Base-by-base conservation (phyloP, 2,888 invertebrate genomes). In the Aleiodes alternator region DNA sequence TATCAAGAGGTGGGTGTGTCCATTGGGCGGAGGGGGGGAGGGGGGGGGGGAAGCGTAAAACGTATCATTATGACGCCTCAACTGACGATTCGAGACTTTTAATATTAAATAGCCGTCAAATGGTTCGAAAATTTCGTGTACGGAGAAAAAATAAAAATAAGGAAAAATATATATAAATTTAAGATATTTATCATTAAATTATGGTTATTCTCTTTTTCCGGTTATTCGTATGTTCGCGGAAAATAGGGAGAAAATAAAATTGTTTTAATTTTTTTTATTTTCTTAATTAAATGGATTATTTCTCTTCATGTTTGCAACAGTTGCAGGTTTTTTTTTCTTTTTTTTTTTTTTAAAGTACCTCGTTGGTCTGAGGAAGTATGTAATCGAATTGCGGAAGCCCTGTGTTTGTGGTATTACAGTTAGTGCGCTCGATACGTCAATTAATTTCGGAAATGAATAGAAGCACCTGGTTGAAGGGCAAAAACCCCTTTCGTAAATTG, bases 361-460 rank as follows among this genome's bases (percentile, higher is more conserved):
- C 2, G 16, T 43, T 43, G 48, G 16, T 23, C 43, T 48, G 8
- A n/a, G 29, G 56, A n/a, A 31, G 29, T 55, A 69, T 56, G 57
- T 57, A 57, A 73, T 48, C 69, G 57, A 73, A 73, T 73, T 68
- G n/a, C 1, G 29, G 69, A 68, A 57, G 68, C 73, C 57, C 31
- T 14, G 14, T 55, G 23, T 23, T 23, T 23, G 14, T 14, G 34
- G 61, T 48, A 51, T 14, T 29, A 43, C 43, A 61, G 61, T 43
- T 38, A n/a, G 9, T 16, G 55, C 48, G 68, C n/a, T 69, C 73
- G 57, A 73, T 73, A 73, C 73, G 50, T 73, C 73, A 73, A 73
- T 73, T 73, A 73, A 73, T 69, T 73, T 73, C 12, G n/a, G 50
- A 73, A 69, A 64, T 23, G 64, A 64, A 38, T 64, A 48, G 53